phyloP scores from a whole-genome alignment of 2,113 vertebrate genomes.

The Cephalopholis sonnerati region DNA sequence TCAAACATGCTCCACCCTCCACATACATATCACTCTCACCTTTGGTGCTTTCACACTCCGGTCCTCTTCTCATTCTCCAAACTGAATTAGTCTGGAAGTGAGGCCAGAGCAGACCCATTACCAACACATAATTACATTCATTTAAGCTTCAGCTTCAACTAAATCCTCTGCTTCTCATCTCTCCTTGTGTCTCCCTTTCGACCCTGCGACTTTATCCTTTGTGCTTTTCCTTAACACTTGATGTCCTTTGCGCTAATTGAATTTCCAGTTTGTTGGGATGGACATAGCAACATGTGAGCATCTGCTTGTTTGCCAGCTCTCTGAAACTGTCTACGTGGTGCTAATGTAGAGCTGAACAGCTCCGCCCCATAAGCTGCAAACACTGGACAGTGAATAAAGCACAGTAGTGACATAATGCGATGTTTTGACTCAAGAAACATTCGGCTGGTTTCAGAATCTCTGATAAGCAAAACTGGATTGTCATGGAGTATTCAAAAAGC shows the following conservation, averaged over 20 bases:
- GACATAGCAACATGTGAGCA: neutral
- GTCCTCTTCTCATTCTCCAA: conserved; percentile 43
- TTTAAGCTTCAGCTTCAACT: conserved; percentile 41
- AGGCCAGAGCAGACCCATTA: conserved; percentile 55
- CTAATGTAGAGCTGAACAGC: neutral
- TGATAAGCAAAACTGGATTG: neutral
- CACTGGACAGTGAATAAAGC: neutral
- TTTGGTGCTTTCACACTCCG: conserved; percentile 34
- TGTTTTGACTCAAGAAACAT: neutral
- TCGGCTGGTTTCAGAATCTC: neutral
- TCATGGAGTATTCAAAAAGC: neutral
- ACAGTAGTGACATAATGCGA: neutral
- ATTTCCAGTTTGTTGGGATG: neutral
- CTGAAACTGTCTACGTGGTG: neutral
- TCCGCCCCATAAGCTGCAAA: neutral
- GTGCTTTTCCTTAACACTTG: neutral
- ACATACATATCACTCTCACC: conserved; percentile 9
- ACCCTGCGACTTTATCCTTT: conserved; percentile 24
- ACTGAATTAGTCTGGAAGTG: conserved; percentile 60
- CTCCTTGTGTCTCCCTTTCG: neutral
- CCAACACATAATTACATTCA: conserved; percentile 55
- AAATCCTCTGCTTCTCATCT: conserved; percentile 3
- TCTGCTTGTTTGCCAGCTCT: neutral
- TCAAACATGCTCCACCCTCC: neutral
- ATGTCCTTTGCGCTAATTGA: conserved; percentile 14